phyloP scores from a whole-genome alignment of 2,797 vertebrate species.

The Falco concolor region DNA sequence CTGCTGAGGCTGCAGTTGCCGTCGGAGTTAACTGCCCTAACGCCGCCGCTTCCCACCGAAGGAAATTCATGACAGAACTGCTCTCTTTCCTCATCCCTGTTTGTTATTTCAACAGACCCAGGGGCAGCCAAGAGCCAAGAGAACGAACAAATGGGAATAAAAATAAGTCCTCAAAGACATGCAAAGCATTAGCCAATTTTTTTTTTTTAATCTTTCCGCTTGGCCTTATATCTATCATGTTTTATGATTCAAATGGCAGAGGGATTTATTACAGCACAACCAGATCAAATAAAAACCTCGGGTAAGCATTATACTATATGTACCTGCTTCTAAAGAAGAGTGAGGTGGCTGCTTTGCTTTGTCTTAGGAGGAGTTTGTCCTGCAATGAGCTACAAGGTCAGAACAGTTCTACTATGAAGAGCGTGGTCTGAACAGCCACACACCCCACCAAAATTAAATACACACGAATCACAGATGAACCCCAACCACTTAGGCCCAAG shows the following conservation, averaged over 20 bases:
- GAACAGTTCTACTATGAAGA: not conserved
- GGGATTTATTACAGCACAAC: not conserved
- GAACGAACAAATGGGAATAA: conserved; percentile 15
- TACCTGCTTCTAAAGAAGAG: not conserved
- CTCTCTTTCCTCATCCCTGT: conserved; percentile 23
- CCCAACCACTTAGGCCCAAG: rapidly evolving
- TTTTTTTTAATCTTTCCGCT: not conserved
- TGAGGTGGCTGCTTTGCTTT: not conserved
- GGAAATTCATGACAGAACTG: not conserved
- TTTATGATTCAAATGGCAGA: not conserved
- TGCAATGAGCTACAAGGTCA: not conserved
- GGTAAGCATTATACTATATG: not conserved
- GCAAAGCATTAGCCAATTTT: not conserved
- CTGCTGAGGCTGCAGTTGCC: not conserved
- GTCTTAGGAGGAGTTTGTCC: not conserved
- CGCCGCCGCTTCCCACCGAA: not conserved
- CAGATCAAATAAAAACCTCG: not conserved
- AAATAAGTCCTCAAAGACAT: conserved; percentile 18
- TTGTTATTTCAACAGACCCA: conserved; percentile 48
- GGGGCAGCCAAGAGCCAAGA: not conserved
- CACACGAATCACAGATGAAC: not conserved
- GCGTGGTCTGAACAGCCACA: not conserved
- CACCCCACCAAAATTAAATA: not conserved
- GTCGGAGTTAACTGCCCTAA: not conserved
- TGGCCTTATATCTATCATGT: not conserved